phyloP scores from a whole-genome alignment of 2,888 invertebrate genomes.

The Chalcis sispes region DNA sequence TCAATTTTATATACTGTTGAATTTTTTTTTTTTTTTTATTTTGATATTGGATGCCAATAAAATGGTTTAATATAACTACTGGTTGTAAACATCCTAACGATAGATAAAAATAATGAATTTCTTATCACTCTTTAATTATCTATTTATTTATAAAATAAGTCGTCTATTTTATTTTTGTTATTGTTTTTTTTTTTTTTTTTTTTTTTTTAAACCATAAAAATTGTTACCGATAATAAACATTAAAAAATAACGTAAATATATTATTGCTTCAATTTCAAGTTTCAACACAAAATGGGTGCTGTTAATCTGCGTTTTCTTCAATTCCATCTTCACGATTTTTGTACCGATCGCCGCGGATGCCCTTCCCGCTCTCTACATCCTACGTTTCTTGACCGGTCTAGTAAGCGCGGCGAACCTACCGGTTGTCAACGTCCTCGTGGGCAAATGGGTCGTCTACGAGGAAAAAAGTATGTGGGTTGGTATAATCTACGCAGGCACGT shows the following conservation, averaged over 20 bases:
- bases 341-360: conserved; percentile 65
- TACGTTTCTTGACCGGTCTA: conserved; percentile 70
- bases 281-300: conserved; percentile 72
- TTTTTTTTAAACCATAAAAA: neutral
- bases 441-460: conserved; percentile 73
- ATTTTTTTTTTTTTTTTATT: too few species aligned
- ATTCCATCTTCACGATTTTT: conserved; percentile 67
- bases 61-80: too few species aligned
- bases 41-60: too few species aligned
- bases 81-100: too few species aligned
- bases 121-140: too few species aligned
- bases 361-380: conserved; percentile 60
- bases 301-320: conserved; percentile 67
- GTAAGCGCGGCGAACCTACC: conserved; percentile 72
- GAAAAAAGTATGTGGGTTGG: conserved; percentile 72
- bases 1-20: too few species aligned
- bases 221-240: neutral
- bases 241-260: too few species aligned
- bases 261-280: conserved; percentile 57
- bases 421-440: conserved; percentile 71
- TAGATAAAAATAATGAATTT: too few species aligned
- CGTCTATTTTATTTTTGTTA: too few species aligned
- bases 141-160: neutral
- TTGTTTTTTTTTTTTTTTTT: too few species aligned
- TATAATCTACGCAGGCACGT: conserved; percentile 72